A percentile compares a stretch with the other conserved stretches of the same genome.
Conservation (phyloP, 2,797 vertebrate genomes). For the Pelochelys cantorii region DNA sequence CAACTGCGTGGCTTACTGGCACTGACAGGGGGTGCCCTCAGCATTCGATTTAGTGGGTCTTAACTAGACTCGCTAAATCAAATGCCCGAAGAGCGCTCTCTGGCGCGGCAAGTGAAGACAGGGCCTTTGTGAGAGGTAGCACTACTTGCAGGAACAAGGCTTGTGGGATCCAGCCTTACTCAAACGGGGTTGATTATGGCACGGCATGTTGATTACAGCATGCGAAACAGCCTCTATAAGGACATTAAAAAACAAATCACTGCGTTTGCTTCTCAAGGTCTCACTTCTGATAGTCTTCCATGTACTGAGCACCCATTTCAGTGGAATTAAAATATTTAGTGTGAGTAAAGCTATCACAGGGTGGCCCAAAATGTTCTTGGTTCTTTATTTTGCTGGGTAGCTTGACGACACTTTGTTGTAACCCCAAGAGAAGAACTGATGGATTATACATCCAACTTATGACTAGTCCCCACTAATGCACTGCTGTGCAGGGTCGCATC, state of each 20-base stretch:
- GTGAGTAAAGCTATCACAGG: fast-evolving
- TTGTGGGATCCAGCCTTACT: neutral
- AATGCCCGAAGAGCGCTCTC: no score
- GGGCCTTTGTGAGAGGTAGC: neutral
- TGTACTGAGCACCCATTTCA: neutral
- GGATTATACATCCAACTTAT: fast-evolving
- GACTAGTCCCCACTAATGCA: neutral
- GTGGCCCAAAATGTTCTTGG: neutral
- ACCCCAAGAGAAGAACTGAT: neutral
- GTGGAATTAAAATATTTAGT: neutral
- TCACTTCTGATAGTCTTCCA: neutral
- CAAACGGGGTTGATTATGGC: neutral
- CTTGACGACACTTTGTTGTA: neutral
- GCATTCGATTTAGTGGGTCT: no score
- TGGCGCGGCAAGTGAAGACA: no score
- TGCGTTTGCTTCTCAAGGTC: neutral
- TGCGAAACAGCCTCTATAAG: neutral
- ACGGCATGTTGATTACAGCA: fast-evolving
- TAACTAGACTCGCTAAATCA: no score
- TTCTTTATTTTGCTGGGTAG: neutral
- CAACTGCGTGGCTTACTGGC: no score
- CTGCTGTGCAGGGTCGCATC: neutral
- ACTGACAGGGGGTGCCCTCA: no score
- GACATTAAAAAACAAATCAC: neutral
- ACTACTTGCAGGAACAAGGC: neutral